These are phyloP conservation scores for Parascotia fuliginaria DNA, from an alignment of 2,888 invertebrate genomes.

Conservation along the genomic window DNA sequence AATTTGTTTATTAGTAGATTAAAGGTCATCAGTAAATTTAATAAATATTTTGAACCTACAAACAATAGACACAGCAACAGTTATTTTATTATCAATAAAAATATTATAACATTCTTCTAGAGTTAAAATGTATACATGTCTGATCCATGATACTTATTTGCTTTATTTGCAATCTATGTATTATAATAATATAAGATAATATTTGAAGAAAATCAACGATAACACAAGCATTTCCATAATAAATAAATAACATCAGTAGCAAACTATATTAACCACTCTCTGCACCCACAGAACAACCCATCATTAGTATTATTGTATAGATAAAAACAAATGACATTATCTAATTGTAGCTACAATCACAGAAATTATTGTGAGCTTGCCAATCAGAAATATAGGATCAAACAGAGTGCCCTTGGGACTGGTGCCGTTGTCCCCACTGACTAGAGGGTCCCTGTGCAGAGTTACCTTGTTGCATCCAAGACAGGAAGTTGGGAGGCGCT, in stretches of 20 bases:
- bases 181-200: conserved; percentile 55
- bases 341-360: conserved; percentile 85
- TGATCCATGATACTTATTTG: conserved; percentile 59
- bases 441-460: conserved; percentile 84
- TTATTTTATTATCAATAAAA: conserved; percentile 41
- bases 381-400: conserved; percentile 74
- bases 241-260: conserved; percentile 83
- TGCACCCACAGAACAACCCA: conserved; percentile 76
- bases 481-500: conserved; percentile 87
- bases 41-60: conserved; percentile 48
- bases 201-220: conserved; percentile 75
- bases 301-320: conserved; percentile 64
- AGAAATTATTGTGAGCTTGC: conserved; percentile 84
- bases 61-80: conserved; percentile 59
- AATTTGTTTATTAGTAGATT: conserved; percentile 34
- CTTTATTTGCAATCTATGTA: conserved; percentile 56
- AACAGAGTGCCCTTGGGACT: conserved; percentile 84
- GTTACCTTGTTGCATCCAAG: conserved; percentile 91
- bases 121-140: conserved; percentile 45
- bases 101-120: conserved; percentile 49
- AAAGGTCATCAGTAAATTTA: conserved; percentile 29
- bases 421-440: conserved; percentile 84
- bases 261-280: conserved; percentile 74
- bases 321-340: conserved; percentile 79
- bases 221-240: conserved; percentile 82